These are phyloP conservation scores for Tortricodes alternella DNA, from an alignment of 2,888 invertebrate species.

Conservation along the genomic window DNA sequence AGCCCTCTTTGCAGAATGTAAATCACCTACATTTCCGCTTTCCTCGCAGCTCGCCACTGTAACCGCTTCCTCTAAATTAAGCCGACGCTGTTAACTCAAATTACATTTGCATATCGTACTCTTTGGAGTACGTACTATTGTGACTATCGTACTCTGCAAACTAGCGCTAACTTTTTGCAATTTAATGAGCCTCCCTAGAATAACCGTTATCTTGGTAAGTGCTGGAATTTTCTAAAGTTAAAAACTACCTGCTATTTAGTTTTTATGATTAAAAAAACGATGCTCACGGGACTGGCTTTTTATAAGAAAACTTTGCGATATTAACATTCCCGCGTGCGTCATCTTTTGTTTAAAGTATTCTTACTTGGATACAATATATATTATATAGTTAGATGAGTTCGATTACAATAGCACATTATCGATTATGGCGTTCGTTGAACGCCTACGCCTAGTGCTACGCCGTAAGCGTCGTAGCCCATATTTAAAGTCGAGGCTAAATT, in stretches of 20 bases:
- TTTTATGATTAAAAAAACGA: not conserved
- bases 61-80: conserved; percentile 41
- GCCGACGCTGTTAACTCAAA: conserved; percentile 64
- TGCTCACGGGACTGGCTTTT: not conserved
- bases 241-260: conserved; percentile 3
- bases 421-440: not conserved
- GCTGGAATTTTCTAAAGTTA: not conserved
- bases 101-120: conserved; percentile 75
- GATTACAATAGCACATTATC: not conserved
- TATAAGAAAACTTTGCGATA: not conserved
- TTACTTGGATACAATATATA: not conserved
- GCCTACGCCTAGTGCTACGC: conserved; percentile 7
- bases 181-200: not conserved
- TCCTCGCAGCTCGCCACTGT: conserved; percentile 17
- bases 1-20: not conserved
- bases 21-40: not conserved
- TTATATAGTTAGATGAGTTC: not conserved
- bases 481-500: not conserved
- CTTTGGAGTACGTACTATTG: conserved; percentile 36
- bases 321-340: not conserved
- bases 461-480: not conserved
- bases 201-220: not conserved
- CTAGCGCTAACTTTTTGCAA: not conserved
- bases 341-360: too few relatives aligned
- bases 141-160: not conserved